Conservation (phyloP, 2,888 invertebrate species). For the Chaitophorus viminalis region DNA sequence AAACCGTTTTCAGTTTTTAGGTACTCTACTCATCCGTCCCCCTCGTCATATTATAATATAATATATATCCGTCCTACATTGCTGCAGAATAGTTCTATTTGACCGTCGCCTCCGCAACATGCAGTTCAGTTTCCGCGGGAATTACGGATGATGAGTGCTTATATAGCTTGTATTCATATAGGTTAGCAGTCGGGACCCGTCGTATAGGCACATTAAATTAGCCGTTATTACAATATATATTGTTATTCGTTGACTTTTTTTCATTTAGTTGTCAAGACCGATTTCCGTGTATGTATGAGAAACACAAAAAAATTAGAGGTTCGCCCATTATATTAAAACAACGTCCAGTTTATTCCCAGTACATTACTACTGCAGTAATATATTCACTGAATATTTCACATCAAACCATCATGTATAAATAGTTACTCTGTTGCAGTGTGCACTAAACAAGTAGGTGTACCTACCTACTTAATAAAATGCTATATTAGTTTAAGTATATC, state of each 20-base stretch:
- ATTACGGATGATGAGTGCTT: not conserved
- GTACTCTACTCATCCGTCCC: not conserved
- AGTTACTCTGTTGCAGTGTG: no score
- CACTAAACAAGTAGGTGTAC: not conserved
- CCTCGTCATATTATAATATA: no score
- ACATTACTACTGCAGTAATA: not conserved
- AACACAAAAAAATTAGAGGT: not conserved
- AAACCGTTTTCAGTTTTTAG: slow-evolving; percentile 1
- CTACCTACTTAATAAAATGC: no score
- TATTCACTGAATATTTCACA: not conserved
- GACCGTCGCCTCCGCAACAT: not conserved
- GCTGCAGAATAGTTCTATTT: not conserved
- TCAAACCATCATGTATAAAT: not conserved
- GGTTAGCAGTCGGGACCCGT: not conserved
- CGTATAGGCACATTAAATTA: not conserved
- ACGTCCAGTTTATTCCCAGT: not conserved
- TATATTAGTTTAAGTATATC: no score
- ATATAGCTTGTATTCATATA: no score
- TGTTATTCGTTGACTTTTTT: not conserved
- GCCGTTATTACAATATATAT: slow-evolving; percentile 3
- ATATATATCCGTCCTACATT: not conserved
- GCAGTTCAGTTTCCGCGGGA: not conserved
- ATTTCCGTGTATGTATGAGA: not conserved
- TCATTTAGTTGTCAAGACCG: not conserved
- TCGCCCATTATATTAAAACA: not conserved